These are phyloP conservation scores for Rhopalosiphum nymphaeae DNA, from an alignment of 2,888 invertebrate species.

Conservation along the genomic window DNA sequence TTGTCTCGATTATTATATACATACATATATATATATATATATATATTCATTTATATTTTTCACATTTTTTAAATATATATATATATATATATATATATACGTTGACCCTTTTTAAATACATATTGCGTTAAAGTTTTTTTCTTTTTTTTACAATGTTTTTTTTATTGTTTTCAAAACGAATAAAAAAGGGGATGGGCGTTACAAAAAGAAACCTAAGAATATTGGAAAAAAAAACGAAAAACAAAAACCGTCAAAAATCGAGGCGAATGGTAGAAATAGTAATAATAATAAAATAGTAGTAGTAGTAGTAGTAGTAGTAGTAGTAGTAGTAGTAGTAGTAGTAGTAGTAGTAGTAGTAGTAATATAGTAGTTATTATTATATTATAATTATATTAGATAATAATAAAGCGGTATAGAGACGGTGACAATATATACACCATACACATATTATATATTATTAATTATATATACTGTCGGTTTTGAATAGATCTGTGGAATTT, in stretches of 20 bases:
- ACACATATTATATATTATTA: constrained; percentile 6
- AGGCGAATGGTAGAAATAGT: constrained; percentile 17
- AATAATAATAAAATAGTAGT: not conserved
- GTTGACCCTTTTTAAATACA: constrained; percentile 50
- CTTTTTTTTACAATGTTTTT: constrained; percentile 26
- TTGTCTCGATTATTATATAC: constrained; percentile 60
- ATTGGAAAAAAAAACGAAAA: not conserved
- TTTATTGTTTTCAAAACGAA: constrained; percentile 12
- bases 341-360: constrained; percentile 33
- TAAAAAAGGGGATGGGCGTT: not conserved
- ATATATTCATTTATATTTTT: constrained; percentile 6
- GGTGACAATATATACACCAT: constrained; percentile 10
- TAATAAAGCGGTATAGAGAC: constrained; percentile 11
- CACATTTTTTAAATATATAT: not conserved
- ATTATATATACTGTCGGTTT: not conserved
- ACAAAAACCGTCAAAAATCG: constrained; percentile 9
- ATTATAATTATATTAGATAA: constrained; percentile 4
- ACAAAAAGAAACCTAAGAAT: not conserved
- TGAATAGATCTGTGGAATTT: constrained; percentile 70
- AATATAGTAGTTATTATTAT: not conserved
- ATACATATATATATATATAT: constrained; percentile 16
- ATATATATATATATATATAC: constrained; percentile 22
- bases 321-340: constrained; percentile 28
- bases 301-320: constrained; percentile 1
- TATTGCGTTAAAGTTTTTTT: not conserved